Base-by-base conservation (phyloP, 2,113 vertebrate species). In the Astatoreochromis straeleni region DNA sequence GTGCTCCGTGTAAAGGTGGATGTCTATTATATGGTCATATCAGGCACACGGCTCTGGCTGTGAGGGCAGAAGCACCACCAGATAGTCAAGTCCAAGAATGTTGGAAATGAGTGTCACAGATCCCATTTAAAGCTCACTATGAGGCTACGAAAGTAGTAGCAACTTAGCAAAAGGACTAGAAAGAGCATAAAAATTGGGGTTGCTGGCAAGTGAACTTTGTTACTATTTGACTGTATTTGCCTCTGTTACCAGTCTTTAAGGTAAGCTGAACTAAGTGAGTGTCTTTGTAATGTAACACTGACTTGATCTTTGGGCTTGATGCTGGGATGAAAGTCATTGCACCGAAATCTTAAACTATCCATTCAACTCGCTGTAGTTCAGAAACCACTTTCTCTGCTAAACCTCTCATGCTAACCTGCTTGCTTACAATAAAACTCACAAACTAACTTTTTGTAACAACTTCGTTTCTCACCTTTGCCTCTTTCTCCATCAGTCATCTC, bases 401-500 rank as follows among this genome's bases (percentile, higher is more conserved):
- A 73, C 51, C 84, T 80, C 29, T 75, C 80, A 3, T 40, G 84
- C 87, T 60, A 38, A 91, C 88, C 86, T 83, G 84, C 90, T 90
- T 85, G 75, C 87, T 81, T 79, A 6, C 12, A 80, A 19, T 19
- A 75, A 45, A 78, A 14, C 84, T 87, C 70, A 81, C 40, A 81
- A 45, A 85, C 93, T 91, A 88, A 93, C 84, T 80, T 80, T 90
- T 84, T 85, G 5, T 87, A 90, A 93, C 95, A 45, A 87, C 85
- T 91, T 33, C 26, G 73, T 94, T 92, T 96, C 91, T 94, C 90
- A 90, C 93, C 89, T 91, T 93, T 93, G 89, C 92, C 88, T 92
- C 80, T 90, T 88, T 90, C 92, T 70, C 78, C 90, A 84, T 88
- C 95, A 96, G 95, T 96, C 95, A 95, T 82, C 92, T 96, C 95